These are phyloP conservation scores for Cerceris rybyensis DNA, from an alignment of 2,888 invertebrate species.

Conservation along the genomic window DNA sequence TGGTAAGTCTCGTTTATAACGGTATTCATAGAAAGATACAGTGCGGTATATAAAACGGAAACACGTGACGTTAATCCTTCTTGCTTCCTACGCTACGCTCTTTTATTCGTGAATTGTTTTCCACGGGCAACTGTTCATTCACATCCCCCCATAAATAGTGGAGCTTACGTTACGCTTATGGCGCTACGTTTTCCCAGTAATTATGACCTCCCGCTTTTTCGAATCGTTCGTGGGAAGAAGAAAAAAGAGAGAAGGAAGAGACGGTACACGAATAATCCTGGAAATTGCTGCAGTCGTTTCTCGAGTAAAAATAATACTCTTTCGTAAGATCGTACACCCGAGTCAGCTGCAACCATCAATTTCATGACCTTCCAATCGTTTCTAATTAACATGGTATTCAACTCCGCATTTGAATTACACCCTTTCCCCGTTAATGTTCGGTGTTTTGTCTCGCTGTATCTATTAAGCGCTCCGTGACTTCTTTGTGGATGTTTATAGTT, in stretches of 20 bases:
- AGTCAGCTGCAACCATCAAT: background rate
- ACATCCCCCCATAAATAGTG: constrained; percentile 4
- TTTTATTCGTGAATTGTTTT: constrained; percentile 1
- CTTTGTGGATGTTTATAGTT: too few relatives aligned
- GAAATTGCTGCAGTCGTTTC: background rate
- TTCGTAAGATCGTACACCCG: background rate
- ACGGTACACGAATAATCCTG: background rate
- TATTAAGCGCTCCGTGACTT: too few relatives aligned
- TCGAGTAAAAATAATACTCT: background rate
- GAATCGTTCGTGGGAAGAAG: constrained; percentile 19
- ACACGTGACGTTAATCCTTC: constrained; percentile 7
- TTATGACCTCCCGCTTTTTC: constrained; percentile 17
- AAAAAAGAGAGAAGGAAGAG: background rate
- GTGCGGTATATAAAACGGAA: constrained; percentile 1
- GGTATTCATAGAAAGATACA: background rate
- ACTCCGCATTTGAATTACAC: background rate
- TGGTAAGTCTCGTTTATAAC: too few relatives aligned
- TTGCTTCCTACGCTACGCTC: constrained; percentile 4
- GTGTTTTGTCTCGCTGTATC: background rate
- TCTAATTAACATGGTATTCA: background rate
- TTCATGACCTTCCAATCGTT: background rate
- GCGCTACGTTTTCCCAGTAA: constrained; percentile 26
- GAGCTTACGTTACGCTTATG: constrained; percentile 12
- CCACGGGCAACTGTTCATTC: constrained; percentile 14
- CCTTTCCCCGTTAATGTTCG: constrained; percentile 1